Percentiles rank a stretch among this genome's conserved stretches.
phyloP scores from a whole-genome alignment of 2,888 invertebrate genomes.

The Chromoteleia sp. region DNA sequence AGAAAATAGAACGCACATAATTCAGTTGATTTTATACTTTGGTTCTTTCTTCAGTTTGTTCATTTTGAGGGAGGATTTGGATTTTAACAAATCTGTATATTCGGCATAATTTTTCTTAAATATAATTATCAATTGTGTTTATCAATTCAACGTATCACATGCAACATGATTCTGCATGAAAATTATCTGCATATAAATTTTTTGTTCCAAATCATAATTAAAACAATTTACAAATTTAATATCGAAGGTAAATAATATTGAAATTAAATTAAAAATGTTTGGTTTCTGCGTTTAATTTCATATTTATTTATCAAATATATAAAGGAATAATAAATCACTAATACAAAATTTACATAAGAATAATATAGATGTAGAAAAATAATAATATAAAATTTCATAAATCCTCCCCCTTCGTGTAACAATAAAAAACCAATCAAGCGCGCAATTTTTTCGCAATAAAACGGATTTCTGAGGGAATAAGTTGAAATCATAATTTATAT shows the following conservation, averaged over 20 bases:
- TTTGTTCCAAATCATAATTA: too few relatives aligned
- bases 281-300: not conserved
- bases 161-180: too few relatives aligned
- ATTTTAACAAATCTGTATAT: not conserved
- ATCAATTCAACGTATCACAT: not conserved
- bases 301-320: not conserved
- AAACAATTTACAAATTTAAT: too few relatives aligned
- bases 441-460: not conserved
- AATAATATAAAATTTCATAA: not conserved
- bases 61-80: constrained; percentile 7
- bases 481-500: not conserved
- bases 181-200: too few relatives aligned
- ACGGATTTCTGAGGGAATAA: not conserved
- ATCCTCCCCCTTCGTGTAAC: not conserved
- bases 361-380: not conserved
- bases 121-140: too few relatives aligned
- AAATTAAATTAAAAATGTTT: not conserved
- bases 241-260: not conserved
- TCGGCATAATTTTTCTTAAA: too few relatives aligned
- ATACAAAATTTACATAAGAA: not conserved
- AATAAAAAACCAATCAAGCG: not conserved
- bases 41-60: constrained; percentile 68
- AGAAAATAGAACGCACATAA: constrained; percentile 69
- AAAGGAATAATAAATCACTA: not conserved
- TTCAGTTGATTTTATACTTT: constrained; percentile 71